Percentiles rank a stretch among this genome's conserved stretches.
phyloP scores from a whole-genome alignment of 2,797 vertebrate genomes.

The Typhlichthys subterraneus region DNA sequence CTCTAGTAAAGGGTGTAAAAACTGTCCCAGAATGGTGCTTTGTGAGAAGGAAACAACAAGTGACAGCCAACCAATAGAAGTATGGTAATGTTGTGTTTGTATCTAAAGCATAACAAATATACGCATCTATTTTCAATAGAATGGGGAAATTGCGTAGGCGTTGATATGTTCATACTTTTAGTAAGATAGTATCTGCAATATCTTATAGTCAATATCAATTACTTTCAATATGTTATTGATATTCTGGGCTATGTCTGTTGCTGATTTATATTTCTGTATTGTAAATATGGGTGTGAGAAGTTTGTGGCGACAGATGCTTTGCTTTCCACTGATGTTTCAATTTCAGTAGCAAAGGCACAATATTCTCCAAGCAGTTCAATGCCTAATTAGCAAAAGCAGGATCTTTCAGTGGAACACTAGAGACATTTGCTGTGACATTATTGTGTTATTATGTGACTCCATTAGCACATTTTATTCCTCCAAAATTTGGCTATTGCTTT shows the following conservation, averaged over 20 bases:
- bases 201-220: not conserved
- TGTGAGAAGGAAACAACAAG: slow-evolving; percentile 23
- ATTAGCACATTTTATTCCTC: slow-evolving; percentile 34
- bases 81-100: no score
- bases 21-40: not conserved
- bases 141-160: no score
- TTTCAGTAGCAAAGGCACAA: slow-evolving; percentile 46
- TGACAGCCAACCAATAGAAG: slow-evolving; percentile 12
- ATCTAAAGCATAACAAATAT: no score
- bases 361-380: slow-evolving; percentile 48
- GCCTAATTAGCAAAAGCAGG: slow-evolving; percentile 54
- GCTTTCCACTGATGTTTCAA: slow-evolving; percentile 49
- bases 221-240: slow-evolving; percentile 6
- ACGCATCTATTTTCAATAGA: no score
- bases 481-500: slow-evolving; percentile 22
- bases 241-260: slow-evolving; percentile 20
- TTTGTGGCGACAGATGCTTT: slow-evolving; percentile 44
- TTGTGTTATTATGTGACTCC: no score
- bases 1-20: slow-evolving; percentile 2
- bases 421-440: slow-evolving; percentile 26
- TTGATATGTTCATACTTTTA: no score
- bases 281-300: slow-evolving; percentile 49
- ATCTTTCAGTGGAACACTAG: slow-evolving; percentile 34
- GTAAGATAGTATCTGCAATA: not conserved
- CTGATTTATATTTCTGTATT: slow-evolving; percentile 27